phyloP scores from a whole-genome alignment of 2,888 invertebrate species.

The Spisula subtruncata region DNA sequence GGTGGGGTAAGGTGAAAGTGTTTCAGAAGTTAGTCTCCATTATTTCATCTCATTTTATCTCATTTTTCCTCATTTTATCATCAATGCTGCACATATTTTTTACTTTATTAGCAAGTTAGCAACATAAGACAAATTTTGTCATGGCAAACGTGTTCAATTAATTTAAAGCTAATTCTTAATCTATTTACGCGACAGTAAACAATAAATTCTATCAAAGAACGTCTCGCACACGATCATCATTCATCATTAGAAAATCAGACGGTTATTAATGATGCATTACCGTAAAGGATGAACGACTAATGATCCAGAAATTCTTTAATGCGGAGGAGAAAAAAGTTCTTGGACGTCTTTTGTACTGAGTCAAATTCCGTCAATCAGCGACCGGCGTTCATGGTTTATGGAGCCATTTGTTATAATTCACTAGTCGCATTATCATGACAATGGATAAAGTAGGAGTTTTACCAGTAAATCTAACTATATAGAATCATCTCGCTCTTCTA shows the following conservation, averaged over 20 bases:
- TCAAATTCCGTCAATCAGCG: no score
- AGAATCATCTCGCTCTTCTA: no score
- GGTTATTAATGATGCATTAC: neutral
- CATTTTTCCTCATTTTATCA: neutral
- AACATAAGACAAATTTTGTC: neutral
- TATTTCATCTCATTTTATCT: neutral
- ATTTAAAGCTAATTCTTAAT: neutral
- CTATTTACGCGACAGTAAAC: neutral
- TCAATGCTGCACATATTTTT: neutral
- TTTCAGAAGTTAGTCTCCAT: neutral
- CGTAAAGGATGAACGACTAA: neutral
- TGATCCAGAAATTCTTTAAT: neutral
- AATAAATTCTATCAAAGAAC: constrained; percentile 1
- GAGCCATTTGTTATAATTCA: no score
- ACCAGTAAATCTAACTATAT: no score
- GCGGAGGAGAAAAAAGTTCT: neutral
- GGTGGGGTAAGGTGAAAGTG: neutral
- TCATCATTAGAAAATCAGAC: constrained; percentile 4
- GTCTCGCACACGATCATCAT: neutral
- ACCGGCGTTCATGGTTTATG: no score
- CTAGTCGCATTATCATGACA: no score
- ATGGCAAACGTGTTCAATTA: neutral
- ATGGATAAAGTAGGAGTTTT: no score
- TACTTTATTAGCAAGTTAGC: neutral
- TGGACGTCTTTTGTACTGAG: no score